Base-by-base conservation (phyloP, 2,888 invertebrate species). In the Lycocerus yunnanus region DNA sequence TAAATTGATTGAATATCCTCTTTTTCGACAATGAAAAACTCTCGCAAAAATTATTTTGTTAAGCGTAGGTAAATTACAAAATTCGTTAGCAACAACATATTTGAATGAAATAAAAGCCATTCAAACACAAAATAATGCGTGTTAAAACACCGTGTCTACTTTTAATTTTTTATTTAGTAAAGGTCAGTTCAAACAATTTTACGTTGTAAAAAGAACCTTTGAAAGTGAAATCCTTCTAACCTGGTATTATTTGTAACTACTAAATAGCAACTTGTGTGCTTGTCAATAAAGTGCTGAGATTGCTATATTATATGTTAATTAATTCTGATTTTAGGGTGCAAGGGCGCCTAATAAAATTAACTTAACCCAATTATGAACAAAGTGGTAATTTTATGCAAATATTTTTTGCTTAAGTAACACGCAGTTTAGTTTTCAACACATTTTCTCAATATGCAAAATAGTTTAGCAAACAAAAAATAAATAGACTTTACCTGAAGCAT, bases 401-500 rank as follows among this genome's bases (percentile, higher is more conserved):
- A n/a, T 63, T 14, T 18, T 16, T 18, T 20, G 13, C 10, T 63
- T 63, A 13, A 63, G 11, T 6, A 60, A 60, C 16, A 13, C 13
- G 60, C 16, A 15, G 15, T 15, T 13, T 11, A 60, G 60, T 60
- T 60, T 65, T 21, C 21, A 20, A 20, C 1, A n/a, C 3, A 43
- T n/a, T 43, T n/a, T 43, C 5, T 2, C 6, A 43, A n/a, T n/a
- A 43, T n/a, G 6, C 6, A 43, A 43, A n/a, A n/a, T 6, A 43
- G 43, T n/a, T 43, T 2, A 21, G 6, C 13, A 43, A 1, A 6
- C n/a, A n/a, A 1, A 58, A 18, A 14, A 61, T 15, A 20, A 58
- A 18, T 15, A 15, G 16, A 60, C 84, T 88, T 86, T 82, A 92
- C 92, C 90, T 93, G 94, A 80, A 93, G 83, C 91, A 94, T 93